phyloP scores from a whole-genome alignment of 1,140 invertebrate species.

The Dreissena rostriformis region DNA sequence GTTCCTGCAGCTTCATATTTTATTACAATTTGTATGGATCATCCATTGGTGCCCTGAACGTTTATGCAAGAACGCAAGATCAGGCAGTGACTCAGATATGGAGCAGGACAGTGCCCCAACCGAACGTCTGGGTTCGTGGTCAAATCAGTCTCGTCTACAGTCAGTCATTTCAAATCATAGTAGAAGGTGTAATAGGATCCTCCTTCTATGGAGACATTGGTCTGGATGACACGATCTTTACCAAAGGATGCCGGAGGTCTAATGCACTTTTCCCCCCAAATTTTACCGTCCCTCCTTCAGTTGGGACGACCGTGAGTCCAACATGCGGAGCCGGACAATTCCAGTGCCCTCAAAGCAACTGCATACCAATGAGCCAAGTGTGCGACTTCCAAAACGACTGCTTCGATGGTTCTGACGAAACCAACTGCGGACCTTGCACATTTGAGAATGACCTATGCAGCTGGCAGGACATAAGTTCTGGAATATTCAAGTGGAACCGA shows the following conservation, averaged over 20 bases:
- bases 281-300: slow-evolving; percentile 63
- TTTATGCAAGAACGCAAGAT: slow-evolving; percentile 66
- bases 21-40: slow-evolving; percentile 81
- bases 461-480: slow-evolving; percentile 76
- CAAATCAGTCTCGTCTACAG: slow-evolving; percentile 53
- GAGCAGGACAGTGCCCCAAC: slow-evolving; percentile 60
- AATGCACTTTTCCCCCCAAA: slow-evolving; percentile 63
- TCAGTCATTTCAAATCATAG: slow-evolving; percentile 69
- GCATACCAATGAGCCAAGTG: slow-evolving; percentile 62
- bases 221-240: slow-evolving; percentile 74
- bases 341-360: slow-evolving; percentile 67
- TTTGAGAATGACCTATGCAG: slow-evolving; percentile 77
- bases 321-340: slow-evolving; percentile 63
- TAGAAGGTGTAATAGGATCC: slow-evolving; percentile 67
- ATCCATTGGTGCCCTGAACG: slow-evolving; percentile 73
- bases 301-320: slow-evolving; percentile 61
- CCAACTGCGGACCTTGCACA: slow-evolving; percentile 74
- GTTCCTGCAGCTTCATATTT: slow-evolving; percentile 71
- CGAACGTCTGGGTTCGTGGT: slow-evolving; percentile 69
- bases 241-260: slow-evolving; percentile 66
- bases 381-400: slow-evolving; percentile 76
- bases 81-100: slow-evolving; percentile 62
- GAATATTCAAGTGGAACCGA: slow-evolving; percentile 73
- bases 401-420: slow-evolving; percentile 76
- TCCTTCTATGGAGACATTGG: slow-evolving; percentile 73